Evolutionary conservation across 2,888 invertebrate genomes (phyloP), one percentile per base, ranked within the genome.

Genomic region (Meganola albula): DNA sequence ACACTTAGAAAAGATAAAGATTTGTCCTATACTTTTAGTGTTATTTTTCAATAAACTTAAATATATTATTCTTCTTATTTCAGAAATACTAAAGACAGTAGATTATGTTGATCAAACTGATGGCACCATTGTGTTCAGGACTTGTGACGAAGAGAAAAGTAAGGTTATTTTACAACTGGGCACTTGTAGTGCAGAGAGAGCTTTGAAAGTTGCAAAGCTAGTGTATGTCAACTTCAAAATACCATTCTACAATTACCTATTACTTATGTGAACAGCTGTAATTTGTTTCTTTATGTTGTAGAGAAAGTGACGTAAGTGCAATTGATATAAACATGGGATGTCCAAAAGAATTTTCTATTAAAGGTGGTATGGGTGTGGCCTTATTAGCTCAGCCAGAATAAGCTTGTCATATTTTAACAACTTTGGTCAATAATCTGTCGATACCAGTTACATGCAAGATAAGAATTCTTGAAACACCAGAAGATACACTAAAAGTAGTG

Each of bases 281-380:
- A n/a, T n/a, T n/a, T n/a, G n/a, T n/a, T n/a, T n/a, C n/a, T n/a
- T n/a, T n/a, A n/a, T n/a, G 34, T 89, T 68, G 13, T 83, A 95
- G 96, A 28, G 94, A 98, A 80, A 88, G 92, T 46, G 98, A 99
- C 87, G 92, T 99, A 3, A 93, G 98, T 22, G 99, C 92, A 0
- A 92, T 99, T 50, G 99, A 99, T 68, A 91, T 99, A 10, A 99
- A 99, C 68, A 99, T 99, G 99, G 99, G 99, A 3, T 99, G 99
- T 60, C 99, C 99, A 0, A 99, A 99, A 79, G 95, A 96, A 62
- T 99, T 99, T 80, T 99, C 98, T 1, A 87, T 99, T 4, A 96
- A 97, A 82, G 98, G 98, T 38, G 99, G 99, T 13, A 99, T 99
- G 99, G 99, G 99, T 20, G 97, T 96, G 16, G 98, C 98, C 2